Evolutionary conservation across 1,140 invertebrate species (phyloP).

Genomic region (Holotrichia oblita): DNA sequence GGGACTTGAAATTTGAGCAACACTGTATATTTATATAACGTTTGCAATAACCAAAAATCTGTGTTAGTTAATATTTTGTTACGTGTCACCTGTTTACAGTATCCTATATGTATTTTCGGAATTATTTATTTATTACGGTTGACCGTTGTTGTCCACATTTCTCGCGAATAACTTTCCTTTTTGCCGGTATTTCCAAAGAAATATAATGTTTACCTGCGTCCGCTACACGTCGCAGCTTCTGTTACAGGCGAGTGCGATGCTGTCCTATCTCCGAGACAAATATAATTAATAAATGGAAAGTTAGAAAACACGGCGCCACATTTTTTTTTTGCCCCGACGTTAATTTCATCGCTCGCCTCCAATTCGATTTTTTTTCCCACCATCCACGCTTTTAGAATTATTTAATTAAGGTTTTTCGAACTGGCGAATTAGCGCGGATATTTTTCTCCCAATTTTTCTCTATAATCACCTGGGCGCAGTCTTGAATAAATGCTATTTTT

Average conservation of each 20-base stretch:
- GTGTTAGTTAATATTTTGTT: no score
- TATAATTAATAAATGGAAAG: conserved; percentile 36
- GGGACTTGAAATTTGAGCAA: no score
- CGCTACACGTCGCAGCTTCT: no score
- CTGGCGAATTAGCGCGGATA: background rate
- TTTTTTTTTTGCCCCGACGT: background rate
- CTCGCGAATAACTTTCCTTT: conserved; percentile 23
- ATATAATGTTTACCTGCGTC: background rate
- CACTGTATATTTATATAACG: no score
- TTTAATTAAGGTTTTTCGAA: background rate
- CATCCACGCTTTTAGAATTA: background rate
- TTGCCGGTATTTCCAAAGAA: conserved; percentile 33
- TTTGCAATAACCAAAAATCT: no score
- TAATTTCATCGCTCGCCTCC: conserved; percentile 5
- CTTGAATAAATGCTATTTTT: no score
- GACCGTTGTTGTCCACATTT: background rate
- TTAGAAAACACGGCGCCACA: conserved; percentile 33
- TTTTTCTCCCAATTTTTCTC: background rate
- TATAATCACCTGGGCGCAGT: background rate
- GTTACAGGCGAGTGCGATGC: background rate
- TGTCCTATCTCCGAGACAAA: conserved; percentile 19
- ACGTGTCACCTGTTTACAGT: no score
- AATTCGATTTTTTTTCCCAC: background rate
- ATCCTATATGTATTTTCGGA: no score
- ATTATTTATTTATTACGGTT: no score